A percentile compares a stretch with the other conserved stretches of the same genome.
Conservation (phyloP, 2,888 invertebrate species). For the Platypus cylindrus region DNA sequence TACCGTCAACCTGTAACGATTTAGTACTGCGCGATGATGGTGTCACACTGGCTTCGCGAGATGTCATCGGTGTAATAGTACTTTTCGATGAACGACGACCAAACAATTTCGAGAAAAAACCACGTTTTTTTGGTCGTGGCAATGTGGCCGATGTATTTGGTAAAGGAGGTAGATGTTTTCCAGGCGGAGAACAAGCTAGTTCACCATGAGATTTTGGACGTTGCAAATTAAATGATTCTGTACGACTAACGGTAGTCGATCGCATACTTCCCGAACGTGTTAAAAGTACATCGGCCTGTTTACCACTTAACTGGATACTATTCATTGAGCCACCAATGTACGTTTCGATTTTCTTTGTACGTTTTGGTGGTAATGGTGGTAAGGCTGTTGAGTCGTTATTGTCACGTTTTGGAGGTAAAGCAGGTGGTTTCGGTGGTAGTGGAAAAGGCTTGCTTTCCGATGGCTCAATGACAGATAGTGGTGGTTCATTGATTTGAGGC, state of each 20-base stretch:
- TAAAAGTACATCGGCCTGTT: constrained; percentile 20
- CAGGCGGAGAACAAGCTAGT: constrained; percentile 23
- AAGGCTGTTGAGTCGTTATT: constrained; percentile 41
- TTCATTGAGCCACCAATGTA: constrained; percentile 28
- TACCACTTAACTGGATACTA: constrained; percentile 19
- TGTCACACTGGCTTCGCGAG: constrained; percentile 27
- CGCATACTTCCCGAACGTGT: constrained; percentile 19
- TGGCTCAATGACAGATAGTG: constrained; percentile 4
- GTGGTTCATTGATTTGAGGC: constrained; percentile 6
- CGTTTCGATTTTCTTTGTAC: constrained; percentile 45
- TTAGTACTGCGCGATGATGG: constrained; percentile 18
- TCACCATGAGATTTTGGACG: constrained; percentile 29
- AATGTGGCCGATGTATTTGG: constrained; percentile 27
- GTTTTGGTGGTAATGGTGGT: constrained; percentile 72
- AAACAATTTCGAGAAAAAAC: constrained; percentile 52
- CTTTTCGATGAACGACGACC: constrained; percentile 37
- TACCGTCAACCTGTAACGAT: constrained; percentile 18
- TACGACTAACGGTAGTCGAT: constrained; percentile 22
- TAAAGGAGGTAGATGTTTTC: constrained; percentile 36
- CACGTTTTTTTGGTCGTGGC: constrained; percentile 46
- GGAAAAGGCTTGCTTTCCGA: background rate
- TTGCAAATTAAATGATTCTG: constrained; percentile 28
- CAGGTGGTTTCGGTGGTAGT: constrained; percentile 4
- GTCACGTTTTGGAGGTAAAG: constrained; percentile 27
- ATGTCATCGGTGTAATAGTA: constrained; percentile 32